Conservation (phyloP, 64 coral and sea anemone species). For the Dendronephthya gigantea region DNA sequence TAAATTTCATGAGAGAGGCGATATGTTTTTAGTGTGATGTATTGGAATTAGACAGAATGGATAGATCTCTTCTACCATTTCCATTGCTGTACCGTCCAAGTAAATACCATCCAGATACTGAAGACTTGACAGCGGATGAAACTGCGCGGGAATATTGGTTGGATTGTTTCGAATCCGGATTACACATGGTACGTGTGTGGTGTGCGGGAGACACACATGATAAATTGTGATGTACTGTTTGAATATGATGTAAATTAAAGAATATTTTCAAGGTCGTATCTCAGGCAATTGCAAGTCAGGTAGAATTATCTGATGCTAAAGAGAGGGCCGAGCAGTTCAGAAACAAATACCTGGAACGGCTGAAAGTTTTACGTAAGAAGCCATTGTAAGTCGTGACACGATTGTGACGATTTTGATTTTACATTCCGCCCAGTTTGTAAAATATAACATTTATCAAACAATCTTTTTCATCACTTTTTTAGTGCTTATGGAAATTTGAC, state of each 20-base stretch:
- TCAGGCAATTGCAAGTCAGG: slow-evolving; percentile 59
- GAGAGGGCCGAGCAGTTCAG: slow-evolving; percentile 87
- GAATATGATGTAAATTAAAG: no score
- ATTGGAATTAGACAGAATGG: slow-evolving; percentile 71
- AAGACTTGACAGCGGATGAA: slow-evolving; percentile 68
- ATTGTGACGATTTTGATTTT: not conserved
- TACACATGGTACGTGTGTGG: slow-evolving; percentile 63
- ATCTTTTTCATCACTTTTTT: not conserved
- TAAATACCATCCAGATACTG: slow-evolving; percentile 78
- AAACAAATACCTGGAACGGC: slow-evolving; percentile 55
- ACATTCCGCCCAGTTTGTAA: no score
- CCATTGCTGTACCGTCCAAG: slow-evolving; percentile 53
- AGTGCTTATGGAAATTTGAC: slow-evolving; percentile 80
- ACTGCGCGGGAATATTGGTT: slow-evolving; percentile 75
- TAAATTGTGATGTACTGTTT: no score
- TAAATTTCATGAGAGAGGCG: not conserved
- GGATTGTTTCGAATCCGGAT: slow-evolving; percentile 62
- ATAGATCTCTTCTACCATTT: slow-evolving; percentile 47
- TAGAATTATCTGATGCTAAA: slow-evolving; percentile 39
- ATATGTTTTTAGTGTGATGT: slow-evolving; percentile 56
- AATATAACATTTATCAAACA: not conserved
- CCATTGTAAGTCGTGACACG: slow-evolving; percentile 50
- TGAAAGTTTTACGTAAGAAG: slow-evolving; percentile 54
- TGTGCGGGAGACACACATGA: no score
- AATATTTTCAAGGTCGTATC: slow-evolving; percentile 47